Percentiles rank a stretch among this genome's conserved stretches.
These are phyloP conservation scores for Physocephala rufipes DNA, from an alignment of 2,888 invertebrate genomes.

Conservation along the genomic window DNA sequence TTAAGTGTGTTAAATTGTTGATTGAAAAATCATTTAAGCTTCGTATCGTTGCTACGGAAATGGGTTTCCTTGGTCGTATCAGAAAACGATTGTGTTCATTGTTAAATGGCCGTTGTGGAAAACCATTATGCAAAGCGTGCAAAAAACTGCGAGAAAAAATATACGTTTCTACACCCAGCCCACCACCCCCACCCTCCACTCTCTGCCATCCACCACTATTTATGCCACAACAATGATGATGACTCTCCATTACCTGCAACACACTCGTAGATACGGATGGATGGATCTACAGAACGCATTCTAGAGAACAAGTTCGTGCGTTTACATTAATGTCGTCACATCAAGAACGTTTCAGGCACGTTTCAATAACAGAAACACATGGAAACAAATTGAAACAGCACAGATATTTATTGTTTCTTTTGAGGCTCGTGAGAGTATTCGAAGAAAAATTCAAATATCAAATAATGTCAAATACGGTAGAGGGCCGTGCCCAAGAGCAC, in stretches of 20 bases:
- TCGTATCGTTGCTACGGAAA: too few relatives aligned
- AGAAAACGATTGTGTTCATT: not conserved
- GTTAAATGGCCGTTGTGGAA: not conserved
- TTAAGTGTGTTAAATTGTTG: slow-evolving; percentile 30
- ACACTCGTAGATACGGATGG: too few relatives aligned
- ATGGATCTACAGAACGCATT: not conserved
- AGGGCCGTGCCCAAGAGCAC: slow-evolving; percentile 38
- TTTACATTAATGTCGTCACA: slow-evolving; percentile 24
- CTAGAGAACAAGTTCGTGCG: slow-evolving; percentile 17
- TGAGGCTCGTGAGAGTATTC: not conserved
- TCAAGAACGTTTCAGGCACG: slow-evolving; percentile 14
- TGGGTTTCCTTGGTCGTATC: too few relatives aligned
- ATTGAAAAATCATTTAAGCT: slow-evolving; percentile 33
- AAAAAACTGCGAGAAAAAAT: slow-evolving; percentile 55
- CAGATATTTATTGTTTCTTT: slow-evolving; percentile 6
- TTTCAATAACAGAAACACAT: slow-evolving; percentile 12
- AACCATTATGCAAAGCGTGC: slow-evolving; percentile 49
- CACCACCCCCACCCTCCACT: not conserved
- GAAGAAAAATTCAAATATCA: slow-evolving; percentile 56
- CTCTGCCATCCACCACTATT: not conserved
- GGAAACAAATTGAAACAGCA: slow-evolving; percentile 4
- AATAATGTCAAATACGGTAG: slow-evolving; percentile 59
- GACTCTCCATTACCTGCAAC: not conserved
- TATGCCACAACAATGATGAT: not conserved
- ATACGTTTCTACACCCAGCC: too few relatives aligned